Base-by-base conservation (phyloP, 2,888 invertebrate genomes). In the Epinotia nisella region DNA sequence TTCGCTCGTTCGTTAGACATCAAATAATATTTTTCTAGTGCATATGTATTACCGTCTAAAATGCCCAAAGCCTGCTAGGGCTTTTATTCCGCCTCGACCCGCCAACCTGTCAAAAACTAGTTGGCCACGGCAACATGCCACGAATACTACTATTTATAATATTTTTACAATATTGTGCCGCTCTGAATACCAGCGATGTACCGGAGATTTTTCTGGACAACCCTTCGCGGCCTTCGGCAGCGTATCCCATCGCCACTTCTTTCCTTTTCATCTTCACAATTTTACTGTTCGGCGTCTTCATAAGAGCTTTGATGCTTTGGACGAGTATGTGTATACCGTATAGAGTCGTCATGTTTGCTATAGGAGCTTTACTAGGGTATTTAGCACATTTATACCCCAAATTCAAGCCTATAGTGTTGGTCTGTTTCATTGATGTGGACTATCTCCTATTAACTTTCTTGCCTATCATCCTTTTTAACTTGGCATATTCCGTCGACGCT, bases 391-490 rank as follows among this genome's bases (percentile, higher is more conserved):
- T 77, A 9, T 89, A 85, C 60, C 90, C 90, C 0, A 10, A 1
- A 0, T 87, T 92, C 71, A 88, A 84, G 74, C 92, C 92, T 0
- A 75, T 91, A 1, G 89, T 92, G 0, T 75, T 80, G 7, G 78
- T 91, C 1, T 92, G 92, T 66, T 91, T 88, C 69, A 76, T 86
- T 1, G 91, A 93, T 3, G 86, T 90, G 0, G 90, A 93, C 51
- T 66, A 87, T 0, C 24, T 92, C 0, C 70, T 92, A 0, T 76
- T 89, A 9, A 76, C 81, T 0, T 92, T 89, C 56, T 75, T 93
- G 17, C 93, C 92, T 0, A 81, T 88, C 5, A 76, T 94, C 3
- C 85, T 91, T 15, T 93, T 93, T 39, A 89, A 89, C 51, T 91
- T 90, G 0, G 90, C 92, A 0, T 94, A 93, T 45, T 85, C 81